Conservation (phyloP, 1,140 invertebrate species). For the Lucilia cuprina region DNA sequence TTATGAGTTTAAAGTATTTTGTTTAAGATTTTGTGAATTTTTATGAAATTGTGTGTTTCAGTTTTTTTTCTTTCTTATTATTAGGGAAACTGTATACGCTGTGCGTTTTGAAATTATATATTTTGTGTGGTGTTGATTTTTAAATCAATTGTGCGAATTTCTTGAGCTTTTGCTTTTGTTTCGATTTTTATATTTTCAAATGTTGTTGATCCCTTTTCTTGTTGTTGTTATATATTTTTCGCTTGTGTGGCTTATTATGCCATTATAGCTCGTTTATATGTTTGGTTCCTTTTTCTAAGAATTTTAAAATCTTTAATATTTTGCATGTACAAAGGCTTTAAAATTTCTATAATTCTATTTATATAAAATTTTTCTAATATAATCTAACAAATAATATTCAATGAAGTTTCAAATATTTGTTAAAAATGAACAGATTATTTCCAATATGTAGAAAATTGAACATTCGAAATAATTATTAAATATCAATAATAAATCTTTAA, state of each 20-base stretch:
- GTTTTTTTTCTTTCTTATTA: background rate
- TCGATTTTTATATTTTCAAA: background rate
- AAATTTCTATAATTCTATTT: background rate
- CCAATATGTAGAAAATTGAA: too few relatives aligned
- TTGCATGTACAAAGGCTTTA: background rate
- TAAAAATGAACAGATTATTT: too few relatives aligned
- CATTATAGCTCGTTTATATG: background rate
- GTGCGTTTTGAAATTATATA: background rate
- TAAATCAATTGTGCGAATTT: background rate
- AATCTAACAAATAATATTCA: too few relatives aligned
- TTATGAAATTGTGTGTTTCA: background rate
- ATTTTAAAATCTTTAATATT: background rate
- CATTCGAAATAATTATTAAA: too few relatives aligned
- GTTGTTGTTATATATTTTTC: background rate
- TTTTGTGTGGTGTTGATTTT: background rate
- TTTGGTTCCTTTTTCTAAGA: background rate
- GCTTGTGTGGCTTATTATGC: background rate
- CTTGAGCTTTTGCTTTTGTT: too few relatives aligned
- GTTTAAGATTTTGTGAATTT: too few relatives aligned
- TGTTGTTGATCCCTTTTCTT: background rate
- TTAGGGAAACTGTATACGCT: background rate
- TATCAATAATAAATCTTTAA: too few relatives aligned
- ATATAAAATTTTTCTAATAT: too few relatives aligned
- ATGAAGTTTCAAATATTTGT: too few relatives aligned
- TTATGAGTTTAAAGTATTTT: too few relatives aligned